Percentiles rank a stretch among this genome's conserved stretches.
phyloP scores from a whole-genome alignment of 2,797 vertebrate genomes.

The Characodon lateralis region DNA sequence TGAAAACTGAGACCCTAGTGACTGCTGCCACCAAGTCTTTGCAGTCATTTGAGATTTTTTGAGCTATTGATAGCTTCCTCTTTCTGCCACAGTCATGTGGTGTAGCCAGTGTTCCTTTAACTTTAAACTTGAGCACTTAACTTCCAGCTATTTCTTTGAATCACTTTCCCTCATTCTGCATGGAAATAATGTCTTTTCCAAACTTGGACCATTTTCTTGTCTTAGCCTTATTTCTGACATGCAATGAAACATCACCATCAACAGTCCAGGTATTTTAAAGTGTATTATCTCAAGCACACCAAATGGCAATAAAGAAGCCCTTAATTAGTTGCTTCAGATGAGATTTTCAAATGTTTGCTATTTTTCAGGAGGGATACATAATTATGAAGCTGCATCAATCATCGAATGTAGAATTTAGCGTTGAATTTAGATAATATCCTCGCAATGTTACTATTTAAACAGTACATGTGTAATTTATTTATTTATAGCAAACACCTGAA shows the following conservation, averaged over 20 bases:
- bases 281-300: neutral
- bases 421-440: neutral
- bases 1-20: neutral
- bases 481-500: neutral
- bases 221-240: neutral
- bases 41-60: neutral
- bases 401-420: neutral
- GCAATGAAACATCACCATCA: neutral
- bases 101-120: neutral
- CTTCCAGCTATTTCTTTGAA: neutral
- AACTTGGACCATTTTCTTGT: neutral
- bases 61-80: neutral
- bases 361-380: neutral
- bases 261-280: neutral
- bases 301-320: neutral
- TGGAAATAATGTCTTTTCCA: neutral
- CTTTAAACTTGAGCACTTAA: neutral
- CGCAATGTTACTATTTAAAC: neutral
- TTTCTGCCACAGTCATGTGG: neutral
- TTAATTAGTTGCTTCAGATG: neutral
- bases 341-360: neutral
- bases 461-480: neutral
- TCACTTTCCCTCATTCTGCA: neutral
- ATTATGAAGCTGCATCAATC: neutral
- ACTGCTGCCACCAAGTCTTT: neutral